Evolutionary conservation across 2,113 vertebrate species (phyloP), one percentile per base, ranked within the genome.

Genomic region (Pelecanoides urinatrix): DNA sequence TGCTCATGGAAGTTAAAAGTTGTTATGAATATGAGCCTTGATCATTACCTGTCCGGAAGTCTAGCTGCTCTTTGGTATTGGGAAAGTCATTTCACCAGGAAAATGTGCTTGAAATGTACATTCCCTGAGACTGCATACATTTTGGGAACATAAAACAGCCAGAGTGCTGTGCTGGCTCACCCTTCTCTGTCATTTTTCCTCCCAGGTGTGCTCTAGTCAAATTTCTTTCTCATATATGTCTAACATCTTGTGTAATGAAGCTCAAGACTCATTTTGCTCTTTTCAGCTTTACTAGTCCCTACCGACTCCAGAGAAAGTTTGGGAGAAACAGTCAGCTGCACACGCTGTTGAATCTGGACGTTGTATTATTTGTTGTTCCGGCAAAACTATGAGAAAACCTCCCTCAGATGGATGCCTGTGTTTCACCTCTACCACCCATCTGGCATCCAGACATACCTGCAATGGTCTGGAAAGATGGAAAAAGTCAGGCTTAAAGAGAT

Each of bases 381-480:
- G 34, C 25, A 83, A 67, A 90, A 44, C 29, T 50, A 40, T 40
- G 42, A 92, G 44, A 55, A 90, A 92, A 71, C 9, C 8, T 85
- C 11, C n/a, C 38, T 5, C 30, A 86, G 25, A 58, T 0, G 0
- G 40, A 70, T 76, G 22, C 9, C 44, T 71, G 0, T 32, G 10
- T 80, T 94, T 84, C 75, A 90, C 23, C 22, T 80, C 47, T 70
- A 12, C 45, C 52, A 80, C 29, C 16, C 16, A 19, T 61, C 23
- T 72, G 65, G 30, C 38, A 82, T 34, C 30, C 61, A 90, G 67
- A 77, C 68, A 80, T 59, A 70, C 59, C 63, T 92, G 50, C n/a
- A 71, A 55, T 40, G 10, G 7, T 77, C 79, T 83, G 52, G 26
- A 67, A 88, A 77, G 22, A 32, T 62, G 27, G 34, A 7, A 72